Evolutionary conservation across 2,797 vertebrate genomes (phyloP), one percentile per base, ranked within the genome.

Genomic region (Enteromius fasciolatus): DNA sequence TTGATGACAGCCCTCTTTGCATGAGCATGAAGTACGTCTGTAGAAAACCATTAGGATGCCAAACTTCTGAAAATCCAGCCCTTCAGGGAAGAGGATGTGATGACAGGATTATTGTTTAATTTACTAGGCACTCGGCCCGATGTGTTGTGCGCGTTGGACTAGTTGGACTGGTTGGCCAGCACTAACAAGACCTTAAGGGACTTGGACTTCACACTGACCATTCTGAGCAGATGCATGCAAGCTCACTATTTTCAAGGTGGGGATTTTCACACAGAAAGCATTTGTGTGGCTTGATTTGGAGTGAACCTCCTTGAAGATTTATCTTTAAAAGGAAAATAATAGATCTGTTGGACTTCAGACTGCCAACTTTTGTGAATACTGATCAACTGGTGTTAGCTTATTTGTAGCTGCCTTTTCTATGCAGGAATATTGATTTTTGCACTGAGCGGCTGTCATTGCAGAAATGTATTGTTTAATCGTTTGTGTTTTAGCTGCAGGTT

Each of bases 21-120:
- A 66, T 79, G 79, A 44, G 59, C 57, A 20, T 41, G 31, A 77
- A 67, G 87, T 86, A 78, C 89, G 87, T 87, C 86, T 87, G 87
- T 75, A 80, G 75, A 80, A 74, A 83, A 80, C 81, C 61, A 69
- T 76, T 41, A 73, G 66, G 72, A 85, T 74, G 59, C 44, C 23
- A 61, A 61, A 28, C 59, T 28, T 61, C 59, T 28, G 57, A 44
- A 61, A 80, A 82, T 77, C 44, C 76, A 77, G 59, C 52, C 69
- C 83, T 73, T 50, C 57, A n/a, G 82, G 87, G 52, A 39, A 15
- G 15, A 59, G 68, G 73, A 82, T 80, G 57, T 76, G 82, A 84
- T 64, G 66, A 69, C 17, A 44, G 69, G 23, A 72, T 87, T 57
- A 52, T 61, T 72, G 33, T 64, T 80, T 48, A 18, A 82, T 73